phyloP scores from a whole-genome alignment of 2,888 invertebrate genomes.

The Oscheius myriophilus region DNA sequence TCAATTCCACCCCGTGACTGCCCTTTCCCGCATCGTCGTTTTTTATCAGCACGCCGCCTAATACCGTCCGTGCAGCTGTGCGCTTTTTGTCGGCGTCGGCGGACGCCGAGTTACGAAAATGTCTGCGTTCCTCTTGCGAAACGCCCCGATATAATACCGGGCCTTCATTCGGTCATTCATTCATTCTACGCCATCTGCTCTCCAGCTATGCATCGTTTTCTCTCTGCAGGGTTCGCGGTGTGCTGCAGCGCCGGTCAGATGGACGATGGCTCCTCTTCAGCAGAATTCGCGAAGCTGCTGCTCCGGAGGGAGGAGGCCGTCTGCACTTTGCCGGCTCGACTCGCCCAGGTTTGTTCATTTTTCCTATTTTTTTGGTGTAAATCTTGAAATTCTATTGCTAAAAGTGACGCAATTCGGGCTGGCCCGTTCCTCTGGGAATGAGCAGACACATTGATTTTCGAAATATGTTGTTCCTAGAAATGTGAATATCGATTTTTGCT shows the following conservation, averaged over 20 bases:
- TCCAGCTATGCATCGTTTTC: not conserved
- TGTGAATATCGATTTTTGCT: too few relatives aligned
- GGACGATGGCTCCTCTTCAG: constrained; percentile 23
- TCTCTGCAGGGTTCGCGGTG: constrained; percentile 8
- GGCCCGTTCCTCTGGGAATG: too few relatives aligned
- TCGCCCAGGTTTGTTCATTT: constrained; percentile 28
- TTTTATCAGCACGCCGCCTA: too few relatives aligned
- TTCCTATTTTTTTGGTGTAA: not conserved
- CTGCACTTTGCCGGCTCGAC: constrained; percentile 33
- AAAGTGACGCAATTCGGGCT: too few relatives aligned
- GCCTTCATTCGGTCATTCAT: not conserved
- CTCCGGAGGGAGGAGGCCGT: constrained; percentile 28
- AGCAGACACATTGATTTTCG: too few relatives aligned
- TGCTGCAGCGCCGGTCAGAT: constrained; percentile 22
- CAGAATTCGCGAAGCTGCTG: constrained; percentile 29
- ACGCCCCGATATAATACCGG: too few relatives aligned
- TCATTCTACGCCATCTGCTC: not conserved
- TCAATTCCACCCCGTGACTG: too few relatives aligned
- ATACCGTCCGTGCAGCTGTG: too few relatives aligned
- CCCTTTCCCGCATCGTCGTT: too few relatives aligned
- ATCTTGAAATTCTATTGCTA: too few relatives aligned
- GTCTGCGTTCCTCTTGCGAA: not conserved
- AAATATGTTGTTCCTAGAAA: too few relatives aligned
- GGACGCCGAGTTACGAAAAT: constrained; percentile 3
- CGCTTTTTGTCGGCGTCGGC: not conserved